Evolutionary conservation across 2,888 invertebrate genomes (phyloP).

Genomic region (Sminthurinus aureus): DNA sequence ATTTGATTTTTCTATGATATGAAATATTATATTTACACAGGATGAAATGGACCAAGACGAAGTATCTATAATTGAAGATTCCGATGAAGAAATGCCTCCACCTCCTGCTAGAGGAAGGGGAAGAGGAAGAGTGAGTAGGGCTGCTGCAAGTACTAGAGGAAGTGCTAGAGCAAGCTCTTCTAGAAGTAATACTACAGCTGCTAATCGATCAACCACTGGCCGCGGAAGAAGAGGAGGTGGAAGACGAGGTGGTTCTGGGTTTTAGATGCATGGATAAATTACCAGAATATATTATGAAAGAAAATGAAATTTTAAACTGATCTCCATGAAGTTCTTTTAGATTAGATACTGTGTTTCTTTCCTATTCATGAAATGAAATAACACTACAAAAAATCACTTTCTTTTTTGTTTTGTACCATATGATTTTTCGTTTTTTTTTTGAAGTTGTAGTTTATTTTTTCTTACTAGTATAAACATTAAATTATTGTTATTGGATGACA

Average conservation of each 20-base stretch:
- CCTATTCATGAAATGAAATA: neutral
- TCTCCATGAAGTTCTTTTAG: neutral
- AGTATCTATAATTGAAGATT: neutral
- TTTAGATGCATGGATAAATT: neutral
- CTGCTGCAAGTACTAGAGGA: constrained; percentile 19
- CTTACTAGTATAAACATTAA: neutral
- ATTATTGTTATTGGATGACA: neutral
- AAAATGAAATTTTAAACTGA: neutral
- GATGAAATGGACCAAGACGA: neutral
- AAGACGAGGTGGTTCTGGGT: neutral
- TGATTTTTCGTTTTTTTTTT: neutral
- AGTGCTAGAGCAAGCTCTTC: constrained; percentile 23
- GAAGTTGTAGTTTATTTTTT: neutral
- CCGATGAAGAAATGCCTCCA: constrained; percentile 28
- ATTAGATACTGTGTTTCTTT: neutral
- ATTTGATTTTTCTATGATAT: neutral
- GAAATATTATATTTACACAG: neutral
- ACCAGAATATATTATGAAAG: neutral
- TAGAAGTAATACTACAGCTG: neutral
- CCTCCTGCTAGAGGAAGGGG: constrained; percentile 37
- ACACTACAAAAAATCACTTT: neutral
- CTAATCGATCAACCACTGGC: neutral
- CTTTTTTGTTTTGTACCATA: neutral
- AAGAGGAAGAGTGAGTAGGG: constrained; percentile 47
- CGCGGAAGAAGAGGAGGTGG: neutral